These are phyloP conservation scores for Mormyrus lacerda DNA, from an alignment of 2,113 vertebrate species.

Conservation along the genomic window DNA sequence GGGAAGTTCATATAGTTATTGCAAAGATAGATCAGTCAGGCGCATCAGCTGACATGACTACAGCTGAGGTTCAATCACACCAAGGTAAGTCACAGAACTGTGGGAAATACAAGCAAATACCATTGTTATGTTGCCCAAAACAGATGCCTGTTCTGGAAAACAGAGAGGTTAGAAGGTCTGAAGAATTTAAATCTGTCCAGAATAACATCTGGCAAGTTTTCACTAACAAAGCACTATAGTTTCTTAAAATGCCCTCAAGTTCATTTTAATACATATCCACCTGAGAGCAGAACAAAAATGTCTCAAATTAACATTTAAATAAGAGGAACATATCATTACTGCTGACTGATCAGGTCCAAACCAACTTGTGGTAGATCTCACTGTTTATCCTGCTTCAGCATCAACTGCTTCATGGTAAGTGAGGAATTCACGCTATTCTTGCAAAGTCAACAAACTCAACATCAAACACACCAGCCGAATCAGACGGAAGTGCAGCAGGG, in stretches of 20 bases:
- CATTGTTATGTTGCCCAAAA: slow-evolving; percentile 68
- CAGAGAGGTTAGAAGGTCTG: slow-evolving; percentile 29
- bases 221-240: not conserved
- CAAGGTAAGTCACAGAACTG: slow-evolving; percentile 45
- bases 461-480: not conserved
- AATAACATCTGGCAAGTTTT: not conserved
- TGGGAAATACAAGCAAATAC: slow-evolving; percentile 54
- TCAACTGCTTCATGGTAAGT: not conserved
- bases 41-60: not conserved
- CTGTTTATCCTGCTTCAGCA: not conserved
- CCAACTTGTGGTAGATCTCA: not conserved
- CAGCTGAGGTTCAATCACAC: slow-evolving; percentile 20
- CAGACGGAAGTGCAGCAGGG: not conserved
- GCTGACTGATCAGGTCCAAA: not conserved
- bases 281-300: not conserved
- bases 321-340: no score
- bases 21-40: not conserved
- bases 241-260: not conserved
- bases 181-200: not conserved
- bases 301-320: not conserved
- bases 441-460: not conserved
- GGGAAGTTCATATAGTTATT: not conserved
- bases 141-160: slow-evolving; percentile 58
- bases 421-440: not conserved
- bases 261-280: not conserved